phyloP scores from a whole-genome alignment of 2,797 vertebrate genomes.

The Falco columbarius region DNA sequence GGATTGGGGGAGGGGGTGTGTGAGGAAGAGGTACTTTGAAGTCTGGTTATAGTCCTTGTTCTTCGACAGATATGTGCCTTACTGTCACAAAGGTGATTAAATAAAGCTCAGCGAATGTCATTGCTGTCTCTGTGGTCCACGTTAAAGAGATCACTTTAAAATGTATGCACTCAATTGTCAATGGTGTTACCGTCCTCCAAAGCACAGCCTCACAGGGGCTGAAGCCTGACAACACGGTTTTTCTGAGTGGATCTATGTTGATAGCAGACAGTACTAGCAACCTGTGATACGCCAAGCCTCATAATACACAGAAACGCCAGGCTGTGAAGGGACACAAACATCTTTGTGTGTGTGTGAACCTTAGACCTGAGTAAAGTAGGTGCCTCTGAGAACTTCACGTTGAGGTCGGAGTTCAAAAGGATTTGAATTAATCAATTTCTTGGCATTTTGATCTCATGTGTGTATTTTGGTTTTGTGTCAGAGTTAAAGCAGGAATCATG shows the following conservation, averaged over 20 bases:
- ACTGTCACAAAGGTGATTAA: slow-evolving; percentile 40
- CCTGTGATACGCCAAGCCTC: not conserved
- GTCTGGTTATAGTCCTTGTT: slow-evolving; percentile 4
- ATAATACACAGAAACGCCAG: not conserved
- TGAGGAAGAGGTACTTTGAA: slow-evolving; percentile 22
- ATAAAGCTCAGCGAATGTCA: not conserved
- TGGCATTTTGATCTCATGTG: not conserved
- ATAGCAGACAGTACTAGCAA: not conserved
- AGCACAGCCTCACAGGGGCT: not conserved
- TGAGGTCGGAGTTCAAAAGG: not conserved
- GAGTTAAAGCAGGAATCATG: not conserved
- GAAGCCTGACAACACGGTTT: not conserved
- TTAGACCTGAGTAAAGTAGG: not conserved
- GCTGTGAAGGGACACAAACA: not conserved
- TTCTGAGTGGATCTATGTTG: not conserved
- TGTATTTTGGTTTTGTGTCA: not conserved
- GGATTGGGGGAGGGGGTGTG: not conserved
- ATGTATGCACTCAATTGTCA: not conserved
- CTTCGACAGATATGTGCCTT: not conserved
- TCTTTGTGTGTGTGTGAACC: not conserved
- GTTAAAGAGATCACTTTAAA: not conserved
- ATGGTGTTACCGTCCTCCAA: not conserved
- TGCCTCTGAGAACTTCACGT: not conserved
- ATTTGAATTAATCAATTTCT: not conserved
- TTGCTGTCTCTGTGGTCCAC: not conserved